Evolutionary conservation across 30 jellyfish, hydroid and myxozoan genomes (phyloP), one percentile per base, ranked within the genome.

Genomic region (Hydractinia symbiolongicarpus): DNA sequence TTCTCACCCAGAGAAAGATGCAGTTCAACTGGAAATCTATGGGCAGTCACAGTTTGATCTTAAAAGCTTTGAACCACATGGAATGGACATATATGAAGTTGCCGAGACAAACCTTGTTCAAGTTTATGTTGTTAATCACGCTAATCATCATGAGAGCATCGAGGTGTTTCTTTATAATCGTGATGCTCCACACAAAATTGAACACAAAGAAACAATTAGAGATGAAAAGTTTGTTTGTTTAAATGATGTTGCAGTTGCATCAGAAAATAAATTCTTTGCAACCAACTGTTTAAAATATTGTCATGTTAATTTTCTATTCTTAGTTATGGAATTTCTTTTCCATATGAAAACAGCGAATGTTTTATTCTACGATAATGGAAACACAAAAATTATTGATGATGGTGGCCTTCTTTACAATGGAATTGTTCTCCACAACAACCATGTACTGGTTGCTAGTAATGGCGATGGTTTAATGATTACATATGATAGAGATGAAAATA

Each of bases 61-160:
- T 13, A 77, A 66, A 13, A 52, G 52, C 13, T 84, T 93, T 70
- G 95, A 88, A 15, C 98, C 98, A 8, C 98, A 93, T 74, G 98
- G 98, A 9, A 50, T 93, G 79, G 84, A 88, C 50, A 66, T 87
- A 61, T 76, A 83, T 83, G 95, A 87, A 60, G 84, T n/a, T 54
- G 21, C n/a, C 4, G 50, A 72, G 16, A 21, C 51, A 50, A 66
- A 78, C 30, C 15, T 30, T 4, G 50, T 79, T 54, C 55, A 72
- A 60, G 44, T 93, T 66, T 86, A 74, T 57, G 90, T 84, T 19
- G 90, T 93, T 20, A 94, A 93, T 30, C 98, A 93, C 81, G 87
- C 83, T 5, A 89, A 88, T 20, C 53, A 40, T 30, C 66, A 74
- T n/a, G 98, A 93, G 58, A 56, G 81, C 10, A 88, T 93, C 56